Evolutionary conservation across 2,113 vertebrate genomes (phyloP).

Genomic region (Centropus bengalensis): DNA sequence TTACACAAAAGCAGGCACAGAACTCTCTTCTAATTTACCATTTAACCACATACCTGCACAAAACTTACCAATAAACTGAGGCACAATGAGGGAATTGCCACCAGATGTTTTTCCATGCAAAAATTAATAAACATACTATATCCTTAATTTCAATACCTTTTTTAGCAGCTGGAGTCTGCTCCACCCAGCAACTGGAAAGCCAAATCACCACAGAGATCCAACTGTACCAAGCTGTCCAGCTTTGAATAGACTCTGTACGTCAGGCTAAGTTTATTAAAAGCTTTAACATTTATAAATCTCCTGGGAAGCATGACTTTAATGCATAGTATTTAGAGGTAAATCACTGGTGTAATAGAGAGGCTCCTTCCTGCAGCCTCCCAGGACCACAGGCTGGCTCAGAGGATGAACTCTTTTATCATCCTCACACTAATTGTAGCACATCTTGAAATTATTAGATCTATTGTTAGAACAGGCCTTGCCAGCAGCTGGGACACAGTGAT

Average conservation of each 20-base stretch:
- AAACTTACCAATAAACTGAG: not conserved
- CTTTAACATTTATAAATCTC: conserved; percentile 77
- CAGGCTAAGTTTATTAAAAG: conserved; percentile 80
- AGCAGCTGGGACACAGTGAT: conserved; percentile 66
- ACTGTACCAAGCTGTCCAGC: not conserved
- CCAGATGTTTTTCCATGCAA: not conserved
- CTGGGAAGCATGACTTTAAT: conserved; percentile 73
- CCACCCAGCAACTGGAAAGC: not conserved
- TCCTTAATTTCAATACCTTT: not conserved
- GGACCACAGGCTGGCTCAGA: conserved; percentile 79
- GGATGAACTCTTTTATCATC: conserved; percentile 85
- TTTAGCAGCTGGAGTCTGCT: fast-evolving
- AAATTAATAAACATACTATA: not conserved
- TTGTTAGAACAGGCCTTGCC: conserved; percentile 85
- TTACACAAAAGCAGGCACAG: not conserved
- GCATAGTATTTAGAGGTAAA: conserved; percentile 78
- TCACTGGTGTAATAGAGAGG: conserved; percentile 78
- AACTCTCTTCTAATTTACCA: not conserved
- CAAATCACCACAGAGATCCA: not conserved
- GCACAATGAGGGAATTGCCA: not conserved
- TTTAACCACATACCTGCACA: not conserved
- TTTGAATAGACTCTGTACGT: not conserved
- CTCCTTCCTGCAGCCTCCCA: conserved; percentile 58
- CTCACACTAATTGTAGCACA: conserved; percentile 83
- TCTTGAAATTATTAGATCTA: conserved; percentile 73